Evolutionary conservation across 2,113 vertebrate genomes (phyloP), one percentile per base, ranked within the genome.

Genomic region (Zonotrichia leucophrys): DNA sequence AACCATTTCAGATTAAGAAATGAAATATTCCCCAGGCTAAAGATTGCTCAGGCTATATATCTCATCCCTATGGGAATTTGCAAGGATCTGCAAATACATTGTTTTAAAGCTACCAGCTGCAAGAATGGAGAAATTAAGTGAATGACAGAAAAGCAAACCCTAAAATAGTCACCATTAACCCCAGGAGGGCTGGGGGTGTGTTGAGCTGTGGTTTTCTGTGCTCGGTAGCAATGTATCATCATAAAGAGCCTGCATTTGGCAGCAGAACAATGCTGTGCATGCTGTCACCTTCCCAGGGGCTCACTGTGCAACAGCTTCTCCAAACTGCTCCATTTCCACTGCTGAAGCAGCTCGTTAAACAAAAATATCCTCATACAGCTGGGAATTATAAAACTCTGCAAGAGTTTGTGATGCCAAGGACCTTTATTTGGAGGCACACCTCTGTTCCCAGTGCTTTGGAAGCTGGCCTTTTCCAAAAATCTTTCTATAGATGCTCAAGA

Each of bases 281-380:
- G 60, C 79, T 88, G 80, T 90, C 94, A 75, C 82, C 76, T 94
- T 96, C 88, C 92, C 90, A 62, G 89, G 88, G 90, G 92, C 73
- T 62, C 83, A 56, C 87, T 87, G n/a, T 55, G 79, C 79, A 95
- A 90, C 41, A 39, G 73, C 58, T 81, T 68, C 80, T 82, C 86
- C 83, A 92, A 84, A 94, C 46, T 66, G 62, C 60, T 87, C 58
- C 62, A 90, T 75, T 91, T 92, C 80, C 73, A 84, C 37, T 56
- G 66, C 69, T 92, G 53, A 83, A 70, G 66, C 79, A 93, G 60
- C 76, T 88, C 69, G 53, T 69, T 19, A 28, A 68, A 90, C 87
- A 67, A 41, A 47, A 15, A 46, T 2, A 41, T 84, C 56, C 41
- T 87, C 60, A 78, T 89, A 66, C 83, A 93, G 80, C 60, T 87